These are phyloP conservation scores for Lepidurus apus DNA, from an alignment of 1,140 invertebrate species.

Conservation along the genomic window DNA sequence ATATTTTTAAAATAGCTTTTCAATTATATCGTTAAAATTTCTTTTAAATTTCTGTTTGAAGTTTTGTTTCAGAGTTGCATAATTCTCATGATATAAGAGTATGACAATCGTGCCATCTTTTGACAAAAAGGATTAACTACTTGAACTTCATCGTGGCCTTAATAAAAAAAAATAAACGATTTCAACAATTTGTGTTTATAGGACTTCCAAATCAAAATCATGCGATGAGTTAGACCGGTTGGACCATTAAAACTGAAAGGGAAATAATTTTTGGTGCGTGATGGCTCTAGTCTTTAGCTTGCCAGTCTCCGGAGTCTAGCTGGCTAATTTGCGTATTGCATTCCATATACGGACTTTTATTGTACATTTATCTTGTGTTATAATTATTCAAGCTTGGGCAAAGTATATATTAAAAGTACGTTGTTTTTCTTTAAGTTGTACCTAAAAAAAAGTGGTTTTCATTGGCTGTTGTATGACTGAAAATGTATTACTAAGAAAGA, in stretches of 20 bases:
- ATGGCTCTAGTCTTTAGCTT: background rate
- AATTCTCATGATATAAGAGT: no score
- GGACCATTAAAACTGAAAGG: background rate
- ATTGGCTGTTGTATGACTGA: background rate
- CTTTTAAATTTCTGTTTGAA: no score
- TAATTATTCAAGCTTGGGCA: background rate
- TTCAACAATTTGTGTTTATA: background rate
- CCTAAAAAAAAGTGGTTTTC: background rate
- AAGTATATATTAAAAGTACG: background rate
- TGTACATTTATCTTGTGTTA: background rate
- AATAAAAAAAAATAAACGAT: no score
- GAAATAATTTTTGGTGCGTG: background rate
- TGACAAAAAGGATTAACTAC: no score
- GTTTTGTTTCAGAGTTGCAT: no score
- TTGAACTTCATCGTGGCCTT: no score
- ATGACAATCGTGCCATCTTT: no score
- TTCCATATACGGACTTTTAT: background rate
- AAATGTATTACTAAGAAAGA: background rate
- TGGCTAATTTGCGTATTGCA: background rate
- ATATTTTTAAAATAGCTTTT: no score
- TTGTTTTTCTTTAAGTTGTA: background rate
- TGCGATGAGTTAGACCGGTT: constrained; percentile 33
- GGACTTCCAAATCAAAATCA: constrained; percentile 31
- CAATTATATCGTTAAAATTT: no score
- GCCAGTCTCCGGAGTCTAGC: background rate